A percentile compares a stretch with the other conserved stretches of the same genome.
Evolutionary conservation across 2,888 invertebrate genomes (phyloP).

Genomic region (Brachypalpus laphriformis): DNA sequence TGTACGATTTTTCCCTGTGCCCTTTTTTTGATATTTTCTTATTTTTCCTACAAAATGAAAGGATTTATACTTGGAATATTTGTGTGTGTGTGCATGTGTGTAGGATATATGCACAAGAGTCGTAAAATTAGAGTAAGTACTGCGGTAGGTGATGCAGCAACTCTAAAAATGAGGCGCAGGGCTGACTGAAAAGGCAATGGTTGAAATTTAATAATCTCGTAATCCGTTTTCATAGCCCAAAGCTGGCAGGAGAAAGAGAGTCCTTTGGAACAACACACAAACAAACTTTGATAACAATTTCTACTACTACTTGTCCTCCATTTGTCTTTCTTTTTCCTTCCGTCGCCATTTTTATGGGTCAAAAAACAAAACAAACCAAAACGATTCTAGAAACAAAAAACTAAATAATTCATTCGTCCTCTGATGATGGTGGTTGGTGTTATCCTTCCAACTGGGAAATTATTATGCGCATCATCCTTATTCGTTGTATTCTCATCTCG

Average conservation of each 20-base stretch:
- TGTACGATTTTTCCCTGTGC: conserved; percentile 39
- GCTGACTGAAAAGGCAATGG: conserved; percentile 33
- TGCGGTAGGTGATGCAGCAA: conserved; percentile 74
- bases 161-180: conserved; percentile 20
- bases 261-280: conserved; percentile 14
- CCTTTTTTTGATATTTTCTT: conserved; percentile 46
- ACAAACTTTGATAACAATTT: conserved; percentile 9
- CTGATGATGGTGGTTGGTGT: neutral
- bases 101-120: conserved; percentile 46
- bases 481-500: conserved; percentile 7
- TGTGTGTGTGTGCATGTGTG: neutral
- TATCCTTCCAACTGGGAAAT: conserved; percentile 25
- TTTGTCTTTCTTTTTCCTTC: neutral
- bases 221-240: conserved; percentile 66
- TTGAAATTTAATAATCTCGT: conserved; percentile 71
- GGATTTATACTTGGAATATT: conserved; percentile 25
- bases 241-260: conserved; percentile 30
- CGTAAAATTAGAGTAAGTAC: conserved; percentile 73
- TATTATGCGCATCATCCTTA: conserved; percentile 69
- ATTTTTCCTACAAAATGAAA: conserved; percentile 41
- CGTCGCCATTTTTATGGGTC: conserved; percentile 48
- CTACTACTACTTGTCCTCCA: conserved; percentile 18
- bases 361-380: neutral
- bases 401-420: conserved; percentile 27
- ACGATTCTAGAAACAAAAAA: conserved; percentile 9